These are phyloP conservation scores for Poeciliopsis turneri DNA, from an alignment of 2,797 vertebrate species.

Conservation along the genomic window DNA sequence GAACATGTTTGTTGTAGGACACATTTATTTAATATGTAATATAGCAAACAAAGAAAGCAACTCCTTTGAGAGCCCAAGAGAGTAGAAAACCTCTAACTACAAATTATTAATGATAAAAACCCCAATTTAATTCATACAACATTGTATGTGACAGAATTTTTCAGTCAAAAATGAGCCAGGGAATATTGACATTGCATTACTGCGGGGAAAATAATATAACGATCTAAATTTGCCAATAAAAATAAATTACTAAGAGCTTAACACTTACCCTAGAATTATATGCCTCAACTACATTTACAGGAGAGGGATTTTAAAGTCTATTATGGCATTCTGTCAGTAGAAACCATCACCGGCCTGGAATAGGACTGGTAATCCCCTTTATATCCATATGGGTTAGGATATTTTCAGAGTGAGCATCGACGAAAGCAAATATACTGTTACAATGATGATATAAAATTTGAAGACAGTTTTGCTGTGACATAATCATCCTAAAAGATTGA, in stretches of 20 bases:
- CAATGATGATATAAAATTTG: slow-evolving; percentile 8
- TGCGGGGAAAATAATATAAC: slow-evolving; percentile 3
- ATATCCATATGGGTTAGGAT: slow-evolving; percentile 29
- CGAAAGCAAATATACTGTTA: slow-evolving; percentile 19
- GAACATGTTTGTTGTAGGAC: background rate
- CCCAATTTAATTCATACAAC: background rate
- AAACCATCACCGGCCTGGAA: slow-evolving; percentile 49
- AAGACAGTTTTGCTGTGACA: slow-evolving; percentile 1
- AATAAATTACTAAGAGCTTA: background rate
- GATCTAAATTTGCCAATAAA: slow-evolving; percentile 13
- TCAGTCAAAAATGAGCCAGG: background rate
- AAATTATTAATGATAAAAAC: background rate
- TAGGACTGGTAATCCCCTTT: slow-evolving; percentile 57
- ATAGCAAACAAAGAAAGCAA: no score
- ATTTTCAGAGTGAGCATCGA: slow-evolving; percentile 7
- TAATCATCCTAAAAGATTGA: background rate
- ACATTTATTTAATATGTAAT: background rate
- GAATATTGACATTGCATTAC: rapidly evolving
- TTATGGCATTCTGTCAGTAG: slow-evolving; percentile 25
- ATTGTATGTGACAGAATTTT: background rate
- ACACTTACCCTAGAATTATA: background rate
- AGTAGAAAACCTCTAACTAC: background rate
- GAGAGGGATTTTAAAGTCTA: slow-evolving; percentile 12
- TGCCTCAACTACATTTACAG: background rate
- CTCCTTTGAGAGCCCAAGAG: background rate